phyloP scores from a whole-genome alignment of 1,140 invertebrate species.

The Drosophila watanabei region DNA sequence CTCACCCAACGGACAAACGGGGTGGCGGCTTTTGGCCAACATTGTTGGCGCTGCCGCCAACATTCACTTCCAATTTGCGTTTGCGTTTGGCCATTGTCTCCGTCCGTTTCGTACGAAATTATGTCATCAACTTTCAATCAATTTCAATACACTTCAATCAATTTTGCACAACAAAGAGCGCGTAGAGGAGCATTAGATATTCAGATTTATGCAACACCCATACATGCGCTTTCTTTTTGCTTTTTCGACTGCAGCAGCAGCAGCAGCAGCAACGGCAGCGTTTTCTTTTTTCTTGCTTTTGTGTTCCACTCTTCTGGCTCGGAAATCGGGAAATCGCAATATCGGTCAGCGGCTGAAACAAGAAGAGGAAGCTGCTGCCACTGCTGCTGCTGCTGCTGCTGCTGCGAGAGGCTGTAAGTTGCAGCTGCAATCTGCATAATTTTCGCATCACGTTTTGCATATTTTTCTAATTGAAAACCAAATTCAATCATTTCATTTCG shows the following conservation, averaged over 20 bases:
- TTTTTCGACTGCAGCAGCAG: slow-evolving; percentile 16
- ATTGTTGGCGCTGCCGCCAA: slow-evolving; percentile 36
- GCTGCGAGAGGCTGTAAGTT: slow-evolving; percentile 13
- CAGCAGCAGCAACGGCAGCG: neutral
- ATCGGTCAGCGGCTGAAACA: slow-evolving; percentile 45
- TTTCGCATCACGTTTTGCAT: slow-evolving; percentile 65
- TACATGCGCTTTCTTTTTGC: slow-evolving; percentile 62
- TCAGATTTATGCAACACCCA: slow-evolving; percentile 71
- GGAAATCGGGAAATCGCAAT: slow-evolving; percentile 27
- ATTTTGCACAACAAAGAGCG: slow-evolving; percentile 67
- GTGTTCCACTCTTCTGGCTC: slow-evolving; percentile 4
- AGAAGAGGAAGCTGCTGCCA: slow-evolving; percentile 38
- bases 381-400: neutral
- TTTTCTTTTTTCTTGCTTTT: slow-evolving; percentile 5
- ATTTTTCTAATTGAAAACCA: slow-evolving; percentile 66
- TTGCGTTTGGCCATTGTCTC: slow-evolving; percentile 45
- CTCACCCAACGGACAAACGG: slow-evolving; percentile 20
- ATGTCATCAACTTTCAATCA: slow-evolving; percentile 78
- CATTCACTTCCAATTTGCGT: slow-evolving; percentile 71
- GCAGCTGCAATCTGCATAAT: slow-evolving; percentile 64
- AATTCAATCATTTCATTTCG: slow-evolving; percentile 66
- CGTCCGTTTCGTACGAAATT: slow-evolving; percentile 60
- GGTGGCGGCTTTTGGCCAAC: slow-evolving; percentile 30
- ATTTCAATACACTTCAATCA: slow-evolving; percentile 78
- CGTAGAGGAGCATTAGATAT: slow-evolving; percentile 59